Evolutionary conservation across 2,113 vertebrate genomes (phyloP), one percentile per base, ranked within the genome.

Genomic region (Psophia crepitans): DNA sequence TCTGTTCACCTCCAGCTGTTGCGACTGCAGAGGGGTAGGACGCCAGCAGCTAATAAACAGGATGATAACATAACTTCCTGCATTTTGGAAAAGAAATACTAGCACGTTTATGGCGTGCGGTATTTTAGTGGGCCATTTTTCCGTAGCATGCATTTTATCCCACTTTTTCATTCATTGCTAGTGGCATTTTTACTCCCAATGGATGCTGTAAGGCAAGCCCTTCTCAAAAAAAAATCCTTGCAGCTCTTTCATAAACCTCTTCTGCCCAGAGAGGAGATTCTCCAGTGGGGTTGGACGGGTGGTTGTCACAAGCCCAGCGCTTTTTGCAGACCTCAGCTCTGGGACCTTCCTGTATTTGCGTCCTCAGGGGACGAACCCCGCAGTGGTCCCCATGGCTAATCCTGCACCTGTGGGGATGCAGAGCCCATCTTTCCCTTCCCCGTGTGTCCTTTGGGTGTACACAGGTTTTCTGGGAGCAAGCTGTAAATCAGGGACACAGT

Each of bases 31-130:
- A 83, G 30, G 24, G 54, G 30, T 65, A 39, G n/a, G 75, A 56
- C 64, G 35, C 79, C 84, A 90, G 82, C 70, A 76, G 57, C 74
- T 71, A 60, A 60, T 93, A 93, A 85, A 91, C 63, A 87, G 53
- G 41, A 80, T 60, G 66, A 35, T 79, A 93, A 44, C 49, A 65
- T 17, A 64, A 94, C 57, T 91, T 93, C 43, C 76, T 92, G 64
- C 3, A 0, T 65, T 85, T 83, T 1, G 4, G 66, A 54, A 61
- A 83, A 86, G 39, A 89, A 77, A 69, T 57, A 39, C 9, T 39
- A 82, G 70, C 37, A n/a, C 19, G 80, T 87, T 83, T 48, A 77
- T 0, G 5, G 39, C 6, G 2, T 23, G 24, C 26, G 5, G 49
- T 57, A 46, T 32, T 91, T 28, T 81, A 74, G 22, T 4, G n/a